phyloP scores from a whole-genome alignment of 2,888 invertebrate species.

The Hydrotaea cyrtoneurina region DNA sequence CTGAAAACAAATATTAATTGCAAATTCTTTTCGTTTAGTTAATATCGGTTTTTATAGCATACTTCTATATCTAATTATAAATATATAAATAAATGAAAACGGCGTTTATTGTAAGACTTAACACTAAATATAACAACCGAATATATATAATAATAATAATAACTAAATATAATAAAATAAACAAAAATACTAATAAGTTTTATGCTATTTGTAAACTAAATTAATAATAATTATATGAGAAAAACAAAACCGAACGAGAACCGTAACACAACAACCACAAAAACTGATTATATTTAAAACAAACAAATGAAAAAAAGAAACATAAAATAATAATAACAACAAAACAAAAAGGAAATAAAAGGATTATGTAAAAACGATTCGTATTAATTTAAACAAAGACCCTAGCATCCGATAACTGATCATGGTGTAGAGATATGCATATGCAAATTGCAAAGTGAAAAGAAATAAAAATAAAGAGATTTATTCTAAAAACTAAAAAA shows the following conservation, averaged over 20 bases:
- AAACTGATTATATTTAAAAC: conserved; percentile 49
- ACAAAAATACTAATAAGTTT: conserved; percentile 58
- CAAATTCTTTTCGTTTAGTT: conserved; percentile 37
- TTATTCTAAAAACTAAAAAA: conserved; percentile 66
- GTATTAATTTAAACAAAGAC: conserved; percentile 58
- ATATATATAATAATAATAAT: conserved; percentile 59
- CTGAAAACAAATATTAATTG: conserved; percentile 1
- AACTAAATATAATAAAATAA: conserved; percentile 61
- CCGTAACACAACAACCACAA: conserved; percentile 29
- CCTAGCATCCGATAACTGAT: conserved; percentile 63
- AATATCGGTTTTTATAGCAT: conserved; percentile 62
- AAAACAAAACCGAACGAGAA: conserved; percentile 21
- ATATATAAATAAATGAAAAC: conserved; percentile 49
- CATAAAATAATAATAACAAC: not conserved
- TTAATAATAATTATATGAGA: conserved; percentile 57
- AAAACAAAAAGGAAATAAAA: conserved; percentile 12
- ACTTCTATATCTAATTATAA: no score
- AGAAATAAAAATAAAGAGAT: conserved; percentile 64
- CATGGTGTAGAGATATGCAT: conserved; percentile 59
- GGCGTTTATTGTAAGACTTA: conserved; percentile 59
- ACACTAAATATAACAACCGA: conserved; percentile 49
- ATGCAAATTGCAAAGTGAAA: conserved; percentile 44
- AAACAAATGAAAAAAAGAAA: conserved; percentile 4
- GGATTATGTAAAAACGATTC: conserved; percentile 59
- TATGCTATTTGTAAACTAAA: conserved; percentile 62